phyloP scores from a whole-genome alignment of 1,140 invertebrate genomes.

The Gryllus bimaculatus region DNA sequence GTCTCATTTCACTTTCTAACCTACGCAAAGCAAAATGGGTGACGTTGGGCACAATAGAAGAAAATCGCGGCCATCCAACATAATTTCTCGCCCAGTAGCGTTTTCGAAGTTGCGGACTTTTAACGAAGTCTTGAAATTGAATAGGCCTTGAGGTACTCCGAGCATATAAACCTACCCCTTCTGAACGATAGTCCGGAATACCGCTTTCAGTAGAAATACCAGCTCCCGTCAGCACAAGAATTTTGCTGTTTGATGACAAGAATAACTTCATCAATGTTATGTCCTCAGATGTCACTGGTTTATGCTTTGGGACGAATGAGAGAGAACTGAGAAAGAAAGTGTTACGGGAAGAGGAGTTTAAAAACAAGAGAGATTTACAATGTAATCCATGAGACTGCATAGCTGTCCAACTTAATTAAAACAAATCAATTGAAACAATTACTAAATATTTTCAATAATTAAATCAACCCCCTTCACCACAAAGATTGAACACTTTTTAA shows the following conservation, averaged over 20 bases:
- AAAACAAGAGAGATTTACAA: too few relatives aligned
- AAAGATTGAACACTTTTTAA: too few relatives aligned
- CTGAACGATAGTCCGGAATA: slow-evolving; percentile 89
- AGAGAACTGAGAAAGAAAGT: too few relatives aligned
- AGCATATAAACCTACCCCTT: slow-evolving; percentile 85
- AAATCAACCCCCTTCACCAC: too few relatives aligned
- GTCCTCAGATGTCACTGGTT: not conserved
- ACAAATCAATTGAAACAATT: too few relatives aligned
- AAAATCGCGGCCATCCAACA: slow-evolving; percentile 80
- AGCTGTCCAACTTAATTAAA: too few relatives aligned
- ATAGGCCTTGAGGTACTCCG: slow-evolving; percentile 52
- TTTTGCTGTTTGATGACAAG: slow-evolving; percentile 17
- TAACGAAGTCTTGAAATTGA: slow-evolving; percentile 75
- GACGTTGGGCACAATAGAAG: slow-evolving; percentile 52
- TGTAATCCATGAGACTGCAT: too few relatives aligned
- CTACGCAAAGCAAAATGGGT: slow-evolving; percentile 51
- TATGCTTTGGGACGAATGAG: slow-evolving; percentile 16
- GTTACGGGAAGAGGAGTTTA: too few relatives aligned
- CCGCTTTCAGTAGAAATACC: slow-evolving; percentile 93
- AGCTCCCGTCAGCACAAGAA: slow-evolving; percentile 79
- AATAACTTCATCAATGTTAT: slow-evolving; percentile 3
- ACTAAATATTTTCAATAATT: too few relatives aligned
- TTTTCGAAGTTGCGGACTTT: slow-evolving; percentile 53
- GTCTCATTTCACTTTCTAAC: slow-evolving; percentile 49
- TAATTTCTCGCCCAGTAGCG: slow-evolving; percentile 95